These are phyloP conservation scores for Coreoperca whiteheadi DNA, from an alignment of 2,113 vertebrate genomes.

Conservation along the genomic window DNA sequence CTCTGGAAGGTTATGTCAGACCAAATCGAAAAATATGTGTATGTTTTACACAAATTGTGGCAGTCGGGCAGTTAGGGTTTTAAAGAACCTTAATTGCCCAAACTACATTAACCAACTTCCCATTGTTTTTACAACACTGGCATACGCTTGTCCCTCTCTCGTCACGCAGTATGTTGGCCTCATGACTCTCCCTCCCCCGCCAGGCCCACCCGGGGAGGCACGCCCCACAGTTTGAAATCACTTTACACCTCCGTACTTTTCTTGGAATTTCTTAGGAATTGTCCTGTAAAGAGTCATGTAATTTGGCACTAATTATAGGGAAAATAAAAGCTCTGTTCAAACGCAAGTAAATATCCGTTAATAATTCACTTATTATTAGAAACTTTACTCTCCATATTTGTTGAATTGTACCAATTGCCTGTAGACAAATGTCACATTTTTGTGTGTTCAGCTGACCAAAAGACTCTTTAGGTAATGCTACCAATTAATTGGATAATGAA, in stretches of 20 bases:
- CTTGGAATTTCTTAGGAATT: not conserved
- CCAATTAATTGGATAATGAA: not conserved
- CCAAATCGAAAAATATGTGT: not conserved
- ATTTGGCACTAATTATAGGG: conserved; percentile 2
- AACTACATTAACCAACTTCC: not conserved
- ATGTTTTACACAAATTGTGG: not conserved
- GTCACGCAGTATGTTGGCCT: not conserved
- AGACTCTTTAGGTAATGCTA: not conserved
- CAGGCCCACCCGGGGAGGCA: not conserved
- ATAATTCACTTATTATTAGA: not conserved
- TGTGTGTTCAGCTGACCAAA: not conserved
- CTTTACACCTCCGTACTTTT: conserved; percentile 10
- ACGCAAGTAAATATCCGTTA: not conserved
- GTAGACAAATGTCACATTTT: not conserved
- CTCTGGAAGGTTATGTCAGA: not conserved
- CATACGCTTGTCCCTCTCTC: not conserved
- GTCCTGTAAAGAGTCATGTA: not conserved
- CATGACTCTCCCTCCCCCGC: not conserved
- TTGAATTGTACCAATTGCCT: not conserved
- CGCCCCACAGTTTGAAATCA: not conserved
- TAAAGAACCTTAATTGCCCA: not conserved
- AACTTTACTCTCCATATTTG: not conserved
- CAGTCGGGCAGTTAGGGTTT: not conserved
- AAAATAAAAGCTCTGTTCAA: not conserved
- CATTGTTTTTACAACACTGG: not conserved